Base-by-base conservation (phyloP, 1,140 invertebrate species). In the Maniola jurtina region DNA sequence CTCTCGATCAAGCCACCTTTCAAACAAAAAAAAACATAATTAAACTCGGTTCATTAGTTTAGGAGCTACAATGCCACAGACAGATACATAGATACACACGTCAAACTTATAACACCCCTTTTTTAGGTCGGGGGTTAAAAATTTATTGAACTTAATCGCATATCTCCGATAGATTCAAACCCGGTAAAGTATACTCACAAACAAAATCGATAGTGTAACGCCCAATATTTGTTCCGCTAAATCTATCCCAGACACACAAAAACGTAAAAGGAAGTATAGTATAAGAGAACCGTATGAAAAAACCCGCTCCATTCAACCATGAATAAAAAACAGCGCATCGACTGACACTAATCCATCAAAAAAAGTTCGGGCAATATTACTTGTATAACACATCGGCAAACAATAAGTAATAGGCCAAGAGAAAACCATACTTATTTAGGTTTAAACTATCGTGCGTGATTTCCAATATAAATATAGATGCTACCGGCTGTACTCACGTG, bases 331-430 rank as follows among this genome's bases (percentile, higher is more conserved):
- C 52, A 35, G 52, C 33, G 25, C 33, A 35, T 55, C 58, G 64
- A 71, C 68, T 76, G 68, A 71, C 68, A 69, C 60, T 72, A 72
- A 73, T 70, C 70, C 65, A 70, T 73, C 68, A 78, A 77, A 70
- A 72, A 74, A 69, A 48, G 45, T 61, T 48, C 42, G 35, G 35
- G 65, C 45, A 62, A 68, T 75, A n/a, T n/a, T n/a, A 67, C 14
- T 69, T 74, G 64, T 72, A 66, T 65, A 65, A 65, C 63, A 47
- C 56, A 64, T 64, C 54, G 34, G 45, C 48, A 48, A 63, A 63
- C 56, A 50, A 57, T 36, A 48, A 57, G 38, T 40, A 9, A 48
- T 34, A 59, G 55, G n/a, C 14, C 7, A 69, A 67, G 61, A 25
- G 70, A 67, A 52, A 61, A 42, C 2, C 1, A 1, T 25, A 25